phyloP scores from a whole-genome alignment of 2,888 invertebrate species.

The Sturmia bella region DNA sequence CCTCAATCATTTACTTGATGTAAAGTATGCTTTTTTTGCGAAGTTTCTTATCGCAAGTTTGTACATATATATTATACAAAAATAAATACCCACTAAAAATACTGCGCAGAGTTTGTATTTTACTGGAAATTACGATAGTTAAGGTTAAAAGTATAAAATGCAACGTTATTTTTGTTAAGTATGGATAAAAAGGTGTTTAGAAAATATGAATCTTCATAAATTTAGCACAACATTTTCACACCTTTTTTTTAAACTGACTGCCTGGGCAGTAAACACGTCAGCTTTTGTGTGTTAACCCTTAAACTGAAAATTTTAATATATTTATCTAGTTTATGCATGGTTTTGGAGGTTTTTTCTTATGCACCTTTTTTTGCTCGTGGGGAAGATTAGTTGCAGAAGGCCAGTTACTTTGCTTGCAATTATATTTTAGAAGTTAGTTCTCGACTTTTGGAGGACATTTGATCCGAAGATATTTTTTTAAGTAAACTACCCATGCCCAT shows the following conservation, averaged over 20 bases:
- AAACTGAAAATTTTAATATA: not conserved
- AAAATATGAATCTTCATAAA: slow-evolving; percentile 69
- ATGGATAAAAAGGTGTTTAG: slow-evolving; percentile 55
- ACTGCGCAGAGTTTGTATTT: slow-evolving; percentile 16
- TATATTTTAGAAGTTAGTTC: no score
- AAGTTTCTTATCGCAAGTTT: slow-evolving; percentile 39
- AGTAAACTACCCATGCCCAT: no score
- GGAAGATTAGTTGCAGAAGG: no score
- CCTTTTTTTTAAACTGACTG: slow-evolving; percentile 46
- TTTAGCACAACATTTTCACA: slow-evolving; percentile 66
- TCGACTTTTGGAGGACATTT: no score
- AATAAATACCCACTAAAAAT: not conserved
- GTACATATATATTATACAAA: slow-evolving; percentile 36
- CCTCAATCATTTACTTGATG: slow-evolving; percentile 47
- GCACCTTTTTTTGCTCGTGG: no score
- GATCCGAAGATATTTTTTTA: no score
- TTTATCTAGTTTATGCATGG: no score
- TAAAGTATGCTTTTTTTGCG: slow-evolving; percentile 37
- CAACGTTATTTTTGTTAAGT: slow-evolving; percentile 37
- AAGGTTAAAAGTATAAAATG: slow-evolving; percentile 53
- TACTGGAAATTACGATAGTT: slow-evolving; percentile 46
- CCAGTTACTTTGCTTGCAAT: no score
- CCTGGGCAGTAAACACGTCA: slow-evolving; percentile 16
- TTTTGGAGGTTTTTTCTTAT: no score
- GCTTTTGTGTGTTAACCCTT: slow-evolving; percentile 31